These are phyloP conservation scores for Hedya salicella DNA, from an alignment of 2,888 invertebrate genomes.

Conservation along the genomic window DNA sequence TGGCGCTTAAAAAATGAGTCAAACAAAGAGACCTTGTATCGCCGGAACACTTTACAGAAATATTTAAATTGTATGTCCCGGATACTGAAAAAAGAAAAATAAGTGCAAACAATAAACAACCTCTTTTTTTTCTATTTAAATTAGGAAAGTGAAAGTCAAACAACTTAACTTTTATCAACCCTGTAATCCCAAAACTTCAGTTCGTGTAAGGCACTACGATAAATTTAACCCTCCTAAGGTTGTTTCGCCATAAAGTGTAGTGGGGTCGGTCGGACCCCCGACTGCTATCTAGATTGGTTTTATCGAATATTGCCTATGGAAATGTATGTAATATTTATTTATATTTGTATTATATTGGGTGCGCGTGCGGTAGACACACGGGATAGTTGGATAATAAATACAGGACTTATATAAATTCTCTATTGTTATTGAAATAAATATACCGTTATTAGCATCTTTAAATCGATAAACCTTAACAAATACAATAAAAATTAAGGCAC, in stretches of 20 bases:
- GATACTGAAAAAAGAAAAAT: no score
- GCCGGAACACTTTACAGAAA: no score
- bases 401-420: not conserved
- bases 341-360: constrained; percentile 49
- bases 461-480: not conserved
- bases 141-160: constrained; percentile 1
- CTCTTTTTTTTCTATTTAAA: constrained; percentile 10
- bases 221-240: constrained; percentile 73
- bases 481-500: no score
- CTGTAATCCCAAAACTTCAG: constrained; percentile 61
- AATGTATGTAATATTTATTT: constrained; percentile 57
- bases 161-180: constrained; percentile 52
- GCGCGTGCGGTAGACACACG: constrained; percentile 42
- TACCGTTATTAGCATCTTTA: not conserved
- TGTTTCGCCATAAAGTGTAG: constrained; percentile 68
- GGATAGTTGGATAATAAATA: constrained; percentile 18
- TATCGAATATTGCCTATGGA: constrained; percentile 68
- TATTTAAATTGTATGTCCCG: no score
- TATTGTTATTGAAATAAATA: not conserved
- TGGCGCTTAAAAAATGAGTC: no score
- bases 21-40: no score
- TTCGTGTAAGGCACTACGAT: constrained; percentile 64
- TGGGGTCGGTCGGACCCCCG: constrained; percentile 56
- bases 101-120: no score
- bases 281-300: constrained; percentile 73